Evolutionary conservation across 2,888 invertebrate species (phyloP).

Genomic region (Drosophila histrio): DNA sequence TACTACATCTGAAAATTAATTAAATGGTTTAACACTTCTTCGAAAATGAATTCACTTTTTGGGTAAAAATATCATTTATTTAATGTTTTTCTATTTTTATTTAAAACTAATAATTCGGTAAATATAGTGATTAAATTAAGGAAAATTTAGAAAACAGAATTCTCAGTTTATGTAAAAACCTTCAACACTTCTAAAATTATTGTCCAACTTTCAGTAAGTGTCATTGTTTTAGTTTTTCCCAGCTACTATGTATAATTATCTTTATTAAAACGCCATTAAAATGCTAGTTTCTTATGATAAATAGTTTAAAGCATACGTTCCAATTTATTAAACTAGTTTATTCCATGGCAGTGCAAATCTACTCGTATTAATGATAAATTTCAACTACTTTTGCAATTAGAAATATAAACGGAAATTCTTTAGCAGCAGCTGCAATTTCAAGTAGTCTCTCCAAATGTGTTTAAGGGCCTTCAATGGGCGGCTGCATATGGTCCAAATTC

Average conservation of each 20-base stretch:
- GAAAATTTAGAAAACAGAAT: too few relatives aligned
- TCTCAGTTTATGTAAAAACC: too few relatives aligned
- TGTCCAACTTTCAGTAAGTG: not conserved
- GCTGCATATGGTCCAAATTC: constrained; percentile 6
- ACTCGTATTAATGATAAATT: constrained; percentile 5
- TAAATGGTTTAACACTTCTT: too few relatives aligned
- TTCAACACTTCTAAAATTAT: not conserved
- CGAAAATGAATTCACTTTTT: too few relatives aligned
- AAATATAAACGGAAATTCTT: constrained; percentile 18
- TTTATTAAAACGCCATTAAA: constrained; percentile 7
- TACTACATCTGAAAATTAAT: too few relatives aligned
- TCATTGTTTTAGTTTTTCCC: not conserved
- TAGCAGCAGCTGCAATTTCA: constrained; percentile 21
- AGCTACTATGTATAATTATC: not conserved
- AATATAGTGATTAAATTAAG: too few relatives aligned
- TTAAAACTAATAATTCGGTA: too few relatives aligned
- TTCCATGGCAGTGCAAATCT: not conserved
- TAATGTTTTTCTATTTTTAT: too few relatives aligned
- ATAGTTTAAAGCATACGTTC: not conserved
- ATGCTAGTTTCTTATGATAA: not conserved
- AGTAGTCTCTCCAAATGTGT: not conserved
- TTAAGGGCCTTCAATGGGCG: constrained; percentile 5
- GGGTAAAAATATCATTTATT: too few relatives aligned
- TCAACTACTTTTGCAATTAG: constrained; percentile 13
- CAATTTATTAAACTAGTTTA: not conserved